Base-by-base conservation (phyloP, 2,888 invertebrate genomes). In the Brachyptera risi region DNA sequence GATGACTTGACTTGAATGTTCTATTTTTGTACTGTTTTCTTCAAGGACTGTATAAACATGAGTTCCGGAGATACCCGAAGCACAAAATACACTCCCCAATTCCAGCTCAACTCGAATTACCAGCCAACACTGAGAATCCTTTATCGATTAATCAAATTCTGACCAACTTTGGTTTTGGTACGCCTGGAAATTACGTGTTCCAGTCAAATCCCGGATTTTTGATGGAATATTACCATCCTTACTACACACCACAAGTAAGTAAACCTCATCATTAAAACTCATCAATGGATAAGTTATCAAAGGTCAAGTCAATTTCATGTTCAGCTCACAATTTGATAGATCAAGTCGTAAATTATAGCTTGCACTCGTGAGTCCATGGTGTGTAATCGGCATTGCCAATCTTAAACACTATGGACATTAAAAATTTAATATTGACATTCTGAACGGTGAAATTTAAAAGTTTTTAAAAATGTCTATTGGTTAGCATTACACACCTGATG, bases 171-270 rank as follows among this genome's bases (percentile, higher is more conserved):
- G 47, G 47, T 7, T 47, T 24, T 24, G 23, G n/a, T 17, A 3
- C 47, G 47, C 24, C 47, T 1, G 23, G 42, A 9, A 35, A 57
- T 23, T 38, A 26, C 13, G 37, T 56, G 40, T 60, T 57, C 35
- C 56, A 63, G 31, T 38, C 50, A 15, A 31, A 59, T 17, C 56
- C 56, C 4, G 38, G 40, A 27, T 23, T 60, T 21, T 62, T 56
- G 35, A 24, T 62, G 1, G 64, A 64, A 21, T 58, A 62, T 15
- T 62, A 57, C 23, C 58, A 62, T 54, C 62, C 64, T 3, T 64
- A 54, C 54, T 64, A 64, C 47, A 31, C 60, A 1, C 57, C 64
- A 2, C 61, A 62, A 59, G 64, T 64, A 50, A 2, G 58, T 31
- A 5, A 11, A 31, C n/a, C n/a, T n/a, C n/a, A n/a, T n/a, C n/a